Conservation (phyloP, 2,797 vertebrate genomes). For the Nyctalus aviator region DNA sequence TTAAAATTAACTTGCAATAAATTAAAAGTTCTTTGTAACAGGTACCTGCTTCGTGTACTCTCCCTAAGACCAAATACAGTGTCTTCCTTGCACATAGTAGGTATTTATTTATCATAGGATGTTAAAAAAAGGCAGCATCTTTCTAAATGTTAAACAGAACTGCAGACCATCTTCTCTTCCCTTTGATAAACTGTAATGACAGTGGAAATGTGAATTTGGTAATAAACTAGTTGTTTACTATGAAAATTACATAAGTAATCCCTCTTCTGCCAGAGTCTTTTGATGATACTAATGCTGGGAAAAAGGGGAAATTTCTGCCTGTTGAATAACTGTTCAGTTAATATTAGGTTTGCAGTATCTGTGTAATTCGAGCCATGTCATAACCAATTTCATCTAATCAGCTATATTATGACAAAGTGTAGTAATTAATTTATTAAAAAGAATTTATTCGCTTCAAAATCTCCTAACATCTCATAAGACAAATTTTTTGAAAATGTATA, state of each 20-base stretch:
- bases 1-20: conserved; percentile 8
- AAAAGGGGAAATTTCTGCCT: not conserved
- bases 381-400: conserved; percentile 59
- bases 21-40: not conserved
- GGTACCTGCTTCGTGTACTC: not conserved
- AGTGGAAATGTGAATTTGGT: conserved; percentile 10
- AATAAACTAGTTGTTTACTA: not conserved
- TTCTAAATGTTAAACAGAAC: conserved; percentile 53
- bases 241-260: conserved; percentile 1
- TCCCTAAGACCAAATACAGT: not conserved
- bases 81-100: not conserved
- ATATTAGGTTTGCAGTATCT: conserved; percentile 14
- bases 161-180: not conserved
- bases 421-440: conserved; percentile 63
- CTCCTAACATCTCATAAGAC: not conserved
- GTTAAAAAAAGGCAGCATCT: conserved; percentile 40
- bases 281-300: not conserved
- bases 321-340: conserved; percentile 41
- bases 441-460: conserved; percentile 32
- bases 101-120: conserved; percentile 39
- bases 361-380: conserved; percentile 13
- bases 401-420: conserved; percentile 3
- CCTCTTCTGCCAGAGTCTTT: not conserved
- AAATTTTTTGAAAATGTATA: conserved; percentile 42
- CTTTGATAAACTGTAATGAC: not conserved